Percentiles rank a stretch among this genome's conserved stretches.
Conservation (phyloP, 2,797 vertebrate genomes). For the Odontamblyopus rebecca region DNA sequence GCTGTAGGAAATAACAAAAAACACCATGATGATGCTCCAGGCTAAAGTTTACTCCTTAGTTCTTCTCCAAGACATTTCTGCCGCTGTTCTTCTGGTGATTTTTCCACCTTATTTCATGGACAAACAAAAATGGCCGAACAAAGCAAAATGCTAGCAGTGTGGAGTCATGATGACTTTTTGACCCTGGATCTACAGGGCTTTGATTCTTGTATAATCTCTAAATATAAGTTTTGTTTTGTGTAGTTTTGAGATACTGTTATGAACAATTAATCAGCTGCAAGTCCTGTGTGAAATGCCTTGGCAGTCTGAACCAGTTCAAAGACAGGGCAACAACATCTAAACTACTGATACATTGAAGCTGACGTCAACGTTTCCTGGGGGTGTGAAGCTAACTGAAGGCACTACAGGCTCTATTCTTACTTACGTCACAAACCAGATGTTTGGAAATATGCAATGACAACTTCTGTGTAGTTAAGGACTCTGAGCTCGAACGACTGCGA, state of each 20-base stretch:
- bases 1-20: slow-evolving; percentile 21
- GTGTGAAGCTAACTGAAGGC: no score
- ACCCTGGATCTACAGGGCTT: slow-evolving; percentile 9
- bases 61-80: slow-evolving; percentile 13
- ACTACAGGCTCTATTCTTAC: no score
- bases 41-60: slow-evolving; percentile 5
- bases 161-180: slow-evolving; percentile 29
- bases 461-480: no score
- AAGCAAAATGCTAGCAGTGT: slow-evolving; percentile 14
- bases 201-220: slow-evolving; percentile 13
- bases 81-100: slow-evolving; percentile 1
- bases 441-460: no score
- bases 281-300: background rate
- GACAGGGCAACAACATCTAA: background rate
- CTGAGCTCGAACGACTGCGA: no score
- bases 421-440: no score
- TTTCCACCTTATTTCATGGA: slow-evolving; percentile 13
- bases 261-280: background rate
- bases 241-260: background rate
- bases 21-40: slow-evolving; percentile 2
- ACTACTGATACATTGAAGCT: background rate
- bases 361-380: no score
- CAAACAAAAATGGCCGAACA: slow-evolving; percentile 19
- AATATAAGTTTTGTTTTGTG: background rate
- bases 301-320: background rate